Conservation (phyloP, 2,797 vertebrate species). For the Pitangus sulphuratus region DNA sequence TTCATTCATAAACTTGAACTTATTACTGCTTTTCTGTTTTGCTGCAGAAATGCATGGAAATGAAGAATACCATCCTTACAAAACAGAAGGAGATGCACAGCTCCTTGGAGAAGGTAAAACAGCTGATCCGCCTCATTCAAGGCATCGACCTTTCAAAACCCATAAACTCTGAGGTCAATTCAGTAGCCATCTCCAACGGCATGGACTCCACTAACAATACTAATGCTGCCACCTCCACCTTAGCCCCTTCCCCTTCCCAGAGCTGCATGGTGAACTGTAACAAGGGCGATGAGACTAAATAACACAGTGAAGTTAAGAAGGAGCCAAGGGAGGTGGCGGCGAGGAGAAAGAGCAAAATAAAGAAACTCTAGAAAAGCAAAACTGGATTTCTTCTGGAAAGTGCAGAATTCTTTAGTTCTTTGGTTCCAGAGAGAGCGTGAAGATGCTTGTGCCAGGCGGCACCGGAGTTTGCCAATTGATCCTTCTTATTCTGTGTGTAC, state of each 20-base stretch:
- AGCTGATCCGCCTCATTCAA: conserved; percentile 96
- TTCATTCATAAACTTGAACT: not conserved
- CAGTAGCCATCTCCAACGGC: conserved; percentile 81
- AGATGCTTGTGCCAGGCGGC: conserved; percentile 90
- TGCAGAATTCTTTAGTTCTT: conserved; percentile 82
- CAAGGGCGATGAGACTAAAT: conserved; percentile 89
- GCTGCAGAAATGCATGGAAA: conserved; percentile 98
- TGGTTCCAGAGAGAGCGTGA: conserved; percentile 83
- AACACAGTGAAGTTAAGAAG: conserved; percentile 78
- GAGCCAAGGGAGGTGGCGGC: conserved; percentile 79
- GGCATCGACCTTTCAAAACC: conserved; percentile 93
- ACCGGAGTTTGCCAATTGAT: conserved; percentile 99
- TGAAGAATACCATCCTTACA: conserved; percentile 95
- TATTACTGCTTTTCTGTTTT: conserved; percentile 23
- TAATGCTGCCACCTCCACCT: conserved; percentile 79
- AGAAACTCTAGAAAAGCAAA: conserved; percentile 80
- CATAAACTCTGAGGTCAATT: conserved; percentile 81
- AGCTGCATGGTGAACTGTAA: conserved; percentile 90
- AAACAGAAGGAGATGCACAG: conserved; percentile 98
- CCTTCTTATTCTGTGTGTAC: conserved; percentile 92
- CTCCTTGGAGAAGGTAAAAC: conserved; percentile 96
- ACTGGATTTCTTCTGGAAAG: conserved; percentile 83
- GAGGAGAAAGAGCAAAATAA: conserved; percentile 80
- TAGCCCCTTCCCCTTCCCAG: conserved; percentile 82
- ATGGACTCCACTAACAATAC: conserved; percentile 82